phyloP scores from a whole-genome alignment of 2,888 invertebrate genomes.

The Polylopha cassiicola region DNA sequence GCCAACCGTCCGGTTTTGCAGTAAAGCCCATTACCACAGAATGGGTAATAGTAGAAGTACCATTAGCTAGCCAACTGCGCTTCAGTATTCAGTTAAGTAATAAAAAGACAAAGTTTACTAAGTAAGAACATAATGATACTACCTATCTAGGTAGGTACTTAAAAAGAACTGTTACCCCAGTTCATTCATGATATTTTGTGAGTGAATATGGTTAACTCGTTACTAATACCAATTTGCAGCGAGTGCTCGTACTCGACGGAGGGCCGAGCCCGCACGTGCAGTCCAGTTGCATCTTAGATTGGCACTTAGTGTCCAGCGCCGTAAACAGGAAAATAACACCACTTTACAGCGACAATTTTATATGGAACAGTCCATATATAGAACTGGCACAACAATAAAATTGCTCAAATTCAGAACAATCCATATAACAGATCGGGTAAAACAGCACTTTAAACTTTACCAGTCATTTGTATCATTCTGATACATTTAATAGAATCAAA shows the following conservation, averaged over 20 bases:
- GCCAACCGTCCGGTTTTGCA: too few species aligned
- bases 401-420: slow-evolving; percentile 16
- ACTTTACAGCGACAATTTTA: slow-evolving; percentile 22
- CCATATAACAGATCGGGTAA: slow-evolving; percentile 1
- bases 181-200: too few species aligned
- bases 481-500: slow-evolving; percentile 18
- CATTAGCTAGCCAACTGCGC: too few species aligned
- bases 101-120: too few species aligned
- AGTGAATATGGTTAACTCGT: too few species aligned
- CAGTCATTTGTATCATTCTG: slow-evolving; percentile 2
- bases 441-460: slow-evolving; percentile 10
- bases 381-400: slow-evolving; percentile 22
- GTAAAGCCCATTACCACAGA: too few species aligned
- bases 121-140: too few species aligned
- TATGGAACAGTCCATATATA: slow-evolving; percentile 25
- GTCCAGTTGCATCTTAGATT: slow-evolving; percentile 21
- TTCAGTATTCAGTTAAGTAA: too few species aligned
- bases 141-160: too few species aligned
- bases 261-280: slow-evolving; percentile 13
- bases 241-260: slow-evolving; percentile 2
- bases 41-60: too few species aligned
- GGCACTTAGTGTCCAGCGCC: slow-evolving; percentile 24
- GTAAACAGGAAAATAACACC: slow-evolving; percentile 26
- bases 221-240: slow-evolving; percentile 6
- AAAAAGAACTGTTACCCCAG: too few species aligned